Base-by-base conservation (phyloP, 2,888 invertebrate genomes). In the Camponotus fellah region DNA sequence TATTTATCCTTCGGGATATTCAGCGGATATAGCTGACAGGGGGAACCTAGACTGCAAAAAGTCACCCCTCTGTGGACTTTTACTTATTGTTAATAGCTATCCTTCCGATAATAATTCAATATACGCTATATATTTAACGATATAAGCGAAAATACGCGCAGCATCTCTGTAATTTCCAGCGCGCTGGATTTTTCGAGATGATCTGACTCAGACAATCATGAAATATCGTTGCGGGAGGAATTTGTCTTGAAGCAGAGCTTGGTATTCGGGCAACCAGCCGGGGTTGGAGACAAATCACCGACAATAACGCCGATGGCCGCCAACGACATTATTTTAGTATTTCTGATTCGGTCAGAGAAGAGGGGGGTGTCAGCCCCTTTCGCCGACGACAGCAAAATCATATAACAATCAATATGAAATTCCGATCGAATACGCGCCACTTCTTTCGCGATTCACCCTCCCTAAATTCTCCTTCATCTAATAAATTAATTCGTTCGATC, bases 291-390 rank as follows among this genome's bases (percentile, higher is more conserved):
- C 90, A 92, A 92, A 92, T 92, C 87, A 89, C 79, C 84, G 88
- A 90, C 89, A 90, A 92, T 92, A 92, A 92, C 90, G 89, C 90
- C 90, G 84, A 92, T 92, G 84, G 86, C 84, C 87, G 85, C 86
- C 84, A 85, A 91, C 89, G 89, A 89, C 85, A 91, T 92, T 91
- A 91, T 92, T 92, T 91, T 84, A 85, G 90, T 90, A 91, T 90
- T 91, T 90, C 87, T 84, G 85, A 76, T 85, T 81, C 85, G 69
- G 77, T 64, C 72, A 34, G 43, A 37, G 40, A 56, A 58, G 26
- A 37, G 82, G 71, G 71, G 46, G 58, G 32, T 34, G 21, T 64
- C 74, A 53, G 56, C 66, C 76, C 81, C 86, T 88, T 87, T 87
- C 83, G 69, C 76, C 84, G 84, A 84, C 79, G 82, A 81, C 80